Evolutionary conservation across 2,797 vertebrate species (phyloP), one percentile per base, ranked within the genome.

Genomic region (Ptychobarbus kaznakovi): DNA sequence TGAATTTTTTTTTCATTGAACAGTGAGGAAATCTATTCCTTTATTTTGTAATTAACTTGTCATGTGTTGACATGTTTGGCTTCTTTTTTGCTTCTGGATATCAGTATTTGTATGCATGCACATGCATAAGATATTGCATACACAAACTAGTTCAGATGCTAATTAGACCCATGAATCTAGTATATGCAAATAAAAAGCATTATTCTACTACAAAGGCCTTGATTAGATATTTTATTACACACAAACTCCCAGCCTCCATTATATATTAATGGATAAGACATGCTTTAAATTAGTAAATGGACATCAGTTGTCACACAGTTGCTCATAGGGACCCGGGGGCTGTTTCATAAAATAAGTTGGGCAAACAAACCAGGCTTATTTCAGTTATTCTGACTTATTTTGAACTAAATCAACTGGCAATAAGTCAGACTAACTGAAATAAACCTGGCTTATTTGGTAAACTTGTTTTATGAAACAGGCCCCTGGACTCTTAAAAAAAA

Each of bases 151-250:
- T 25, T 58, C 38, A 84, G n/a, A 28, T 1, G 2, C 6, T 79
- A 85, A 85, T 80, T 46, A 72, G 20, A 72, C 32, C 8, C 66
- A 85, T 73, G 83, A 80, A 72, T 85, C 66, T 40, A 38, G 40
- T 1, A 1, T 9, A 15, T 0, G 6, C 6, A 69, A 78, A 79
- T 16, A 72, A 35, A 81, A 49, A 35, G 10, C 46, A 51, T 40
- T 15, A 7, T 42, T 68, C 16, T 44, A 5, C 90, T 93, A 93
- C 91, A 89, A 92, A 89, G 87, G 87, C 89, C 89, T 89, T 92
- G 89, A 93, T 92, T 87, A 92, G 92, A 93, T 88, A 93, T 93
- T 93, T 88, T 87, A 88, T 40, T 28, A 65, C 56, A 86, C 82
- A 88, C 86, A 89, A 87, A 75, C 84, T 81, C 72, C n/a, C 68